A percentile compares a stretch with the other conserved stretches of the same genome.
Conservation (phyloP, 2,888 invertebrate genomes). For the Cerceris rybyensis region DNA sequence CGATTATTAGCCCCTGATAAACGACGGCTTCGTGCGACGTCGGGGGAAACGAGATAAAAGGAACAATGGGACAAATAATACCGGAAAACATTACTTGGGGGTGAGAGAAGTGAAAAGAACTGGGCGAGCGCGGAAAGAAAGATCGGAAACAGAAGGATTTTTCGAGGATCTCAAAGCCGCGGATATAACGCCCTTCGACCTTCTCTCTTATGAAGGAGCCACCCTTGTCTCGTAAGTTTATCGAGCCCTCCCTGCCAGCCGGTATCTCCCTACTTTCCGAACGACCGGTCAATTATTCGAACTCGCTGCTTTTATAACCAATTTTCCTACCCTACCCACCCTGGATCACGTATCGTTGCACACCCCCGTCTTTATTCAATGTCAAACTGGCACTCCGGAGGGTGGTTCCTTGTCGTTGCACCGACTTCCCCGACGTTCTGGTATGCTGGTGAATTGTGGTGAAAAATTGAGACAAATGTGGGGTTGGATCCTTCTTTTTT, state of each 20-base stretch:
- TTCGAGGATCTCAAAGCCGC: constrained; percentile 8
- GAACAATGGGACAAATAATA: constrained; percentile 25
- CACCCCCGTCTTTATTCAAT: background rate
- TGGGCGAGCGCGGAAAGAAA: background rate
- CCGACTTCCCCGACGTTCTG: no score
- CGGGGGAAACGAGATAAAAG: background rate
- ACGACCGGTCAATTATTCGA: constrained; percentile 4
- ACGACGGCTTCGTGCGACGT: constrained; percentile 1
- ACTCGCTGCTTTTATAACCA: background rate
- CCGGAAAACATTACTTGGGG: constrained; percentile 1
- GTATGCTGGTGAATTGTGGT: no score
- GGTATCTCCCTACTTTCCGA: constrained; percentile 1
- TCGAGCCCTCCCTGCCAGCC: background rate
- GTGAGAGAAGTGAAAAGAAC: background rate
- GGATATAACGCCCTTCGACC: constrained; percentile 17
- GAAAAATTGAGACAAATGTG: no score
- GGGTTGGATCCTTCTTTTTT: no score
- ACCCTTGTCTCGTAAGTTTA: constrained; percentile 3
- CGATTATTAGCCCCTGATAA: constrained; percentile 24
- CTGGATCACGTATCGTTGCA: background rate
- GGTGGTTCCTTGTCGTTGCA: no score
- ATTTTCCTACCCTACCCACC: background rate
- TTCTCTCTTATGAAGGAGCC: background rate
- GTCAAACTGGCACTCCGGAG: no score
- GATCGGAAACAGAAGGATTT: constrained; percentile 10